These are phyloP conservation scores for Ephestia elutella DNA, from an alignment of 1,140 invertebrate species.

Conservation along the genomic window DNA sequence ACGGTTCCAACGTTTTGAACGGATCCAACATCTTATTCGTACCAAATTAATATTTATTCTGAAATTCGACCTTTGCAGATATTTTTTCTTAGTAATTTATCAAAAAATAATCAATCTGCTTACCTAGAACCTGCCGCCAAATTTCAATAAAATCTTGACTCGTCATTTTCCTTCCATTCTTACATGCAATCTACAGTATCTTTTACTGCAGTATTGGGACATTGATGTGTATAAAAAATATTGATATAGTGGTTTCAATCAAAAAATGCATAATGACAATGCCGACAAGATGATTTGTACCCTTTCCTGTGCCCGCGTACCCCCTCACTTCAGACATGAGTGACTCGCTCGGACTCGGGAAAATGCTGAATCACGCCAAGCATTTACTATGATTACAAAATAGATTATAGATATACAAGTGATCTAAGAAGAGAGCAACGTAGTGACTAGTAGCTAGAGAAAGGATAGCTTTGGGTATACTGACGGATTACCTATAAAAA, in stretches of 20 bases:
- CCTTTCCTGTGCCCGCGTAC: constrained; percentile 22
- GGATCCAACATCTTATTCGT: too few species aligned
- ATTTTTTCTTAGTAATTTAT: too few species aligned
- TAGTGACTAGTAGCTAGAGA: constrained; percentile 50
- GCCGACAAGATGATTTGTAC: not conserved
- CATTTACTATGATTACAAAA: constrained; percentile 53
- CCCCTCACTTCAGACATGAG: constrained; percentile 15
- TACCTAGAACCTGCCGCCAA: too few species aligned
- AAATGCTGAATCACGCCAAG: constrained; percentile 39
- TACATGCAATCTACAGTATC: too few species aligned
- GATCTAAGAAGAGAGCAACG: constrained; percentile 38
- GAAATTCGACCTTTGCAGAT: too few species aligned
- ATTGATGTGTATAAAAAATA: too few species aligned
- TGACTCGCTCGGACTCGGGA: constrained; percentile 24
- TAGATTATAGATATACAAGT: constrained; percentile 46
- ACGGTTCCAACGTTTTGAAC: too few species aligned
- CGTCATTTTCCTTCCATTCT: too few species aligned
- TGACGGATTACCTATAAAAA: constrained; percentile 29
- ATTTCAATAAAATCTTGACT: too few species aligned
- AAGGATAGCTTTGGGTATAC: constrained; percentile 33
- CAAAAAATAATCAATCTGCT: too few species aligned
- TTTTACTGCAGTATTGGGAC: too few species aligned
- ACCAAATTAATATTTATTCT: too few species aligned
- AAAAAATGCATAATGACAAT: not conserved
- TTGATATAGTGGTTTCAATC: not conserved